These are phyloP conservation scores for Eueides isabella DNA, from an alignment of 1,140 invertebrate species.

Conservation along the genomic window DNA sequence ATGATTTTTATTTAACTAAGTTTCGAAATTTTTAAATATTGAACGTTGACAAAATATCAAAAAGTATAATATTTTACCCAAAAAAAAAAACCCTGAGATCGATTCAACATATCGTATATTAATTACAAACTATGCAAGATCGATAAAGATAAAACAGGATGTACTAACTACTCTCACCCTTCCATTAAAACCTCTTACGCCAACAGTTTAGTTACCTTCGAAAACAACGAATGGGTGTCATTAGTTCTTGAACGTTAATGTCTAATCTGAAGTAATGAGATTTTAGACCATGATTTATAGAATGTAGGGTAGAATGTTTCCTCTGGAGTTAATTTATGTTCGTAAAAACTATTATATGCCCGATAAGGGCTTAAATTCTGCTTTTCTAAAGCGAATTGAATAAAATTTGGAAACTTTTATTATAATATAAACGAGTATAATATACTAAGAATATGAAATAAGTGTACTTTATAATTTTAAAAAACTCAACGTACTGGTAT, in stretches of 20 bases:
- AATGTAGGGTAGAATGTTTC: neutral
- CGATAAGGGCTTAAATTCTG: neutral
- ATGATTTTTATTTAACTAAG: too few relatives aligned
- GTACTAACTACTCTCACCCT: conserved; percentile 9
- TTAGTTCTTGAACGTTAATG: conserved; percentile 14
- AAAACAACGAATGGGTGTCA: conserved; percentile 11
- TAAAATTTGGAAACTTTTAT: neutral
- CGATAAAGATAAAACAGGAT: neutral
- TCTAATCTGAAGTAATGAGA: conserved; percentile 11
- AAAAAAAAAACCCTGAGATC: too few relatives aligned
- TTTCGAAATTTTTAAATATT: too few relatives aligned
- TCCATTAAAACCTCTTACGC: conserved; percentile 13
- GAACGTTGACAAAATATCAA: too few relatives aligned
- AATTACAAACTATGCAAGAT: neutral
- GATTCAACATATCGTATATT: neutral
- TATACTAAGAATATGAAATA: too few relatives aligned
- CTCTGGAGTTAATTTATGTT: neutral
- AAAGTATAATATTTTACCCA: too few relatives aligned
- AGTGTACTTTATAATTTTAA: too few relatives aligned
- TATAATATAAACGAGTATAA: too few relatives aligned
- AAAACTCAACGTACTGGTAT: too few relatives aligned
- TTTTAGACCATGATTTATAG: conserved; percentile 6
- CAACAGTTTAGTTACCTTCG: conserved; percentile 13
- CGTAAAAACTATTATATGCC: neutral
- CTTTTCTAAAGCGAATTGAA: neutral